Base-by-base conservation (phyloP, 2,888 invertebrate genomes). In the Incurvaria masculella region DNA sequence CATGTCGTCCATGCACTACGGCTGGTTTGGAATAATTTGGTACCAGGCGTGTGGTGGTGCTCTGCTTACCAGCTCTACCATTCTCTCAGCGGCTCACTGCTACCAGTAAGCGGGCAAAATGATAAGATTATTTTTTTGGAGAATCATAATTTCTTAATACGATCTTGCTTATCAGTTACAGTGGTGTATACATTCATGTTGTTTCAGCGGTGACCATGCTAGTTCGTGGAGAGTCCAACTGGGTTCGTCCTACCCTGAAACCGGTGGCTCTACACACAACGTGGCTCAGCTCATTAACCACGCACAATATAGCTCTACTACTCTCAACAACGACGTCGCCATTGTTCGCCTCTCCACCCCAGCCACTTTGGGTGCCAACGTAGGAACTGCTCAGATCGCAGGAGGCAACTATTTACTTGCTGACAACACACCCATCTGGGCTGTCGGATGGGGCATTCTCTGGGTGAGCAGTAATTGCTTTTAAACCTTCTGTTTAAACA, bases 41-140 rank as follows among this genome's bases (percentile, higher is more conserved):
- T 46, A 4, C 19, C 65, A 65, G 50, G 49, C 52, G 2, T 69
- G 70, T 49, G 69, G 69, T 0, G 68, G 66, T 2, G 56, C 66
- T 8, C 52, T 70, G 11, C 40, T 72, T 42, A 68, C 61, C n/a
- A 2, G 48, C 2, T 54, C 2, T 4, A 17, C 56, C 1, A 53
- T 71, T 0, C 50, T 70, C 16, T 66, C 71, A 1, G 69, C 71
- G 45, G 65, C 69, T 46, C 68, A 69, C 49, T 72, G 71, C 51
- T 66, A 52, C 53, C 16, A 40, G 71, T 71, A 59, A 59, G 66
- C 63, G 16, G n/a, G n/a, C n/a, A n/a, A n/a, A n/a, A n/a, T n/a
- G n/a, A n/a, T n/a, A n/a, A n/a, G n/a, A n/a, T n/a, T n/a, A n/a
- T n/a, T n/a, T n/a, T n/a, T n/a, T n/a, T n/a, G n/a, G n/a, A n/a